A percentile compares a stretch with the other conserved stretches of the same genome.
Conservation (phyloP, 2,888 invertebrate genomes). For the Synergus umbraculus region DNA sequence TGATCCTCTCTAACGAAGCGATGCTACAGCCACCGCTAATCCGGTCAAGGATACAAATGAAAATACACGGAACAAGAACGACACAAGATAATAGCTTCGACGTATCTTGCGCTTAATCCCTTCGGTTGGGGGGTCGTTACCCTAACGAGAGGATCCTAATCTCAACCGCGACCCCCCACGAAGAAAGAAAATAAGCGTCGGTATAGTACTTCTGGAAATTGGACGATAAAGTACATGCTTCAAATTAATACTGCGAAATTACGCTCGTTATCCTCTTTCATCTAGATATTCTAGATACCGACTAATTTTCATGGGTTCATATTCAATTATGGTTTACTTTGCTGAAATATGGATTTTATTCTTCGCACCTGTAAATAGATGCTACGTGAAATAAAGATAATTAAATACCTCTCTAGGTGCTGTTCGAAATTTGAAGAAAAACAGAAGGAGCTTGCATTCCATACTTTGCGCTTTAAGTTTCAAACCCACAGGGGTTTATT, state of each 20-base stretch:
- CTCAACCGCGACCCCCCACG: constrained; percentile 37
- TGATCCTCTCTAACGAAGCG: neutral
- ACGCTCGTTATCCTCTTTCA: neutral
- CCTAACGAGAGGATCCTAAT: constrained; percentile 50
- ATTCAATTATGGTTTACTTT: neutral
- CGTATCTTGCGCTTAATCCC: constrained; percentile 48
- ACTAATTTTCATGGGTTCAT: neutral
- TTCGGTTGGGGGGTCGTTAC: constrained; percentile 45
- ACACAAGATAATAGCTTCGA: constrained; percentile 44
- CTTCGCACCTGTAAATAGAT: neutral
- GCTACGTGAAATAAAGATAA: too few species aligned
- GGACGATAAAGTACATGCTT: constrained; percentile 12
- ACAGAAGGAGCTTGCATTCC: neutral
- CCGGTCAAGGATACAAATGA: constrained; percentile 41
- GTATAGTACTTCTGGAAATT: constrained; percentile 14
- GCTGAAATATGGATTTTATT: neutral
- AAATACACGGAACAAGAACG: constrained; percentile 31
- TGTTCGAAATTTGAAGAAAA: too few species aligned
- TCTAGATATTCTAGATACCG: constrained; percentile 3
- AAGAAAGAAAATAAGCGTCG: constrained; percentile 35
- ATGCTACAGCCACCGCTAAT: constrained; percentile 41
- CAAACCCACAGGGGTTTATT: constrained; percentile 5
- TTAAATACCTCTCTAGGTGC: too few species aligned
- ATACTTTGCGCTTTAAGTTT: neutral
- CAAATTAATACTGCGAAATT: constrained; percentile 16